These are phyloP conservation scores for Capreolus pygargus DNA, from an alignment of 2,113 vertebrate species.

Conservation along the genomic window DNA sequence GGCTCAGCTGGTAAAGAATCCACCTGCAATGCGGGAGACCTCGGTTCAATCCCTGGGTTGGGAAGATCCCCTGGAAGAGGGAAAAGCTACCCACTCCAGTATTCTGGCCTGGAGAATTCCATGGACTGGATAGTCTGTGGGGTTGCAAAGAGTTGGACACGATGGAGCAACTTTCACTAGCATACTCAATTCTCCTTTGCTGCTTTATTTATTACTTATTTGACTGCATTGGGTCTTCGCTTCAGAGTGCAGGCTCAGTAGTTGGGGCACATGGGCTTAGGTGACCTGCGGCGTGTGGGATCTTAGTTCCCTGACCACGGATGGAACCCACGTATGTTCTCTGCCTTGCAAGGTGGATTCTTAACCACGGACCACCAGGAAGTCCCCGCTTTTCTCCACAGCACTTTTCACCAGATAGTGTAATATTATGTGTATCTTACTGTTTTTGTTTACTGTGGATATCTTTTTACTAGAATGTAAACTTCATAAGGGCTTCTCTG, in stretches of 20 bases:
- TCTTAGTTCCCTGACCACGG: background rate
- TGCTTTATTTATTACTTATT: background rate
- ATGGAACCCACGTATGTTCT: background rate
- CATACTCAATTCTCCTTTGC: background rate
- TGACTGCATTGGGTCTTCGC: background rate
- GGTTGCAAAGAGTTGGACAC: background rate
- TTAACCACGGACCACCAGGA: background rate
- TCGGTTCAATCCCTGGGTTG: background rate
- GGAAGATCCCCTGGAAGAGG: background rate
- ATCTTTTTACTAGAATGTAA: background rate
- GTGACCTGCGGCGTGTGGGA: background rate
- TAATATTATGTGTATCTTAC: background rate
- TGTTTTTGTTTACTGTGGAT: background rate
- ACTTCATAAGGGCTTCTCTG: background rate
- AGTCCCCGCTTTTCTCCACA: background rate
- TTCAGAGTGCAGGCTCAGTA: background rate
- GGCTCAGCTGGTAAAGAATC: background rate
- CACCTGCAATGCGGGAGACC: fast-evolving
- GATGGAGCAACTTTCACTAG: background rate
- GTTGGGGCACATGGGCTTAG: fast-evolving
- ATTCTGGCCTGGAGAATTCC: background rate
- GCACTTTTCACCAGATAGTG: background rate
- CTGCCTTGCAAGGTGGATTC: background rate
- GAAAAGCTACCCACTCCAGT: background rate
- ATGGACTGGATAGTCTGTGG: fast-evolving